Evolutionary conservation across 2,888 invertebrate genomes (phyloP).

Genomic region (Bruchidius siliquastri): DNA sequence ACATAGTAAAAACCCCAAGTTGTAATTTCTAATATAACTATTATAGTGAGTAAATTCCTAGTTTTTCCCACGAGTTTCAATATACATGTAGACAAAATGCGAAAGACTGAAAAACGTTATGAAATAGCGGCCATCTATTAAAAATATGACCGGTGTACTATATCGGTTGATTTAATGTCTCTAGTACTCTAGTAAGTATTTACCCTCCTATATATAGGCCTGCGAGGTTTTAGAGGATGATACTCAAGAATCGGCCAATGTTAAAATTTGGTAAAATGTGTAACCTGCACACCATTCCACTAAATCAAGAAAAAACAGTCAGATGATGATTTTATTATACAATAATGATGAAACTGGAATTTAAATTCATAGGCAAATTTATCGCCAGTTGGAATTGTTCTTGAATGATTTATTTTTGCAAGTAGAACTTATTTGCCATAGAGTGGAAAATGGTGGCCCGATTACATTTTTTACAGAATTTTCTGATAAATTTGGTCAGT

Average conservation of each 20-base stretch:
- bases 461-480: background rate
- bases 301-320: background rate
- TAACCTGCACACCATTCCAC: background rate
- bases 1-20: background rate
- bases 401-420: too few species aligned
- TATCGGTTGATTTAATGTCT: slow-evolving; percentile 28
- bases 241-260: background rate
- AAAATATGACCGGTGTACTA: slow-evolving; percentile 14
- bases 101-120: background rate
- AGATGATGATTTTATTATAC: too few species aligned
- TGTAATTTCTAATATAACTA: background rate
- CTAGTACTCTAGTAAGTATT: slow-evolving; percentile 16
- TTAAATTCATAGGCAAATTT: background rate
- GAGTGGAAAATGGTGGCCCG: background rate
- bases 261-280: background rate
- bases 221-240: slow-evolving; percentile 31
- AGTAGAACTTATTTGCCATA: too few species aligned
- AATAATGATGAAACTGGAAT: too few species aligned
- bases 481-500: background rate
- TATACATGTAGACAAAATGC: background rate
- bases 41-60: background rate
- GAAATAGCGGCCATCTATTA: background rate
- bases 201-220: slow-evolving; percentile 20
- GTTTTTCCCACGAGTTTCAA: background rate
- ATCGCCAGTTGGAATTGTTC: too few species aligned